These are phyloP conservation scores for Volucella inanis DNA, from an alignment of 2,888 invertebrate genomes.

Conservation along the genomic window DNA sequence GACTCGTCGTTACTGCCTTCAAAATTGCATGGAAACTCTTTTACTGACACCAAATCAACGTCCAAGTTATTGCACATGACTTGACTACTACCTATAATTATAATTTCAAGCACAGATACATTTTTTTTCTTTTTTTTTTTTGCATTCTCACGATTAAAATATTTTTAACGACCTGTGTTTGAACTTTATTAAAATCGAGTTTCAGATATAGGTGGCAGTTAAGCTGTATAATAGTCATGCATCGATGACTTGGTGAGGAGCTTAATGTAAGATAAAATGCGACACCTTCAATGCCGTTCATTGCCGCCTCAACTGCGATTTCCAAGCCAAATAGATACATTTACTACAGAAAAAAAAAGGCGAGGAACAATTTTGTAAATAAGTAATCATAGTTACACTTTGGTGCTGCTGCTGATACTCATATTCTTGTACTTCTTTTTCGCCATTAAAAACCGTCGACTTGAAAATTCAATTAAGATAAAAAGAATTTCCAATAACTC, in stretches of 20 bases:
- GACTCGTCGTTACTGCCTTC: too few species aligned
- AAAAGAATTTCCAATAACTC: constrained; percentile 57
- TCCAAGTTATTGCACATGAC: constrained; percentile 39
- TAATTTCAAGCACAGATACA: neutral
- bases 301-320: constrained; percentile 40
- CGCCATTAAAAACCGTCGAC: constrained; percentile 1
- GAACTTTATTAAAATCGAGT: constrained; percentile 37
- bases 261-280: constrained; percentile 24
- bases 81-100: constrained; percentile 3
- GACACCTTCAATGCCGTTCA: constrained; percentile 51
- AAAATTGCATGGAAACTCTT: neutral
- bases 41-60: constrained; percentile 9
- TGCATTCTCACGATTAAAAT: constrained; percentile 23
- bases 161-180: constrained; percentile 33
- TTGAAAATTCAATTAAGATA: constrained; percentile 65
- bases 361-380: neutral
- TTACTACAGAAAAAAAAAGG: neutral
- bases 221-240: constrained; percentile 40
- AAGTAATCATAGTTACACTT: too few species aligned
- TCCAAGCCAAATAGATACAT: neutral
- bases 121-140: neutral
- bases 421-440: neutral
- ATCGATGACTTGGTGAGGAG: constrained; percentile 45
- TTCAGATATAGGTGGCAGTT: constrained; percentile 1
- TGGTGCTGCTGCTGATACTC: too few species aligned